Evolutionary conservation across 1,140 invertebrate species (phyloP), one percentile per base, ranked within the genome.

Genomic region (Doryteuthis pealeii): DNA sequence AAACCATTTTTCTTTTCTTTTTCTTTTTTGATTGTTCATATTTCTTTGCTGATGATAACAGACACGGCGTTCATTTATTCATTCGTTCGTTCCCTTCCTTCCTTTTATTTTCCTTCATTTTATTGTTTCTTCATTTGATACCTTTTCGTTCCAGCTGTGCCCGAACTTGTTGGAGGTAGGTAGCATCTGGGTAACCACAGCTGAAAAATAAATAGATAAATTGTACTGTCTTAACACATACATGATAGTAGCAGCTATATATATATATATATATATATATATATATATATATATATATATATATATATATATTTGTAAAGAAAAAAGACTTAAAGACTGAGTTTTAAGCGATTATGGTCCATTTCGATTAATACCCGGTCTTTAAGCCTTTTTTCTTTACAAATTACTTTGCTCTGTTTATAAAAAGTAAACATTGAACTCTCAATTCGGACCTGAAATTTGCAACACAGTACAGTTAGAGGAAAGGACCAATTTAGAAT

Each of bases 181-280:
- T 74, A 2, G 71, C 71, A 70, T 84, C 83, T 49, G 83, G 83
- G 74, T 83, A 84, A 15, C 82, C 83, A 81, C 77, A 82, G n/a
- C 83, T 84, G 73, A 26, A 80, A 77, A 22, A 74, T 10, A 31
- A 68, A 18, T 14, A 66, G 30, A 66, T 12, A 68, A 68, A 68
- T 32, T 10, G 28, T 32, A 22, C 4, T 8, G 10, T 22, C 6
- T 28, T 12, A 26, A 26, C n/a, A 66, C 30, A 66, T 14, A 66
- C 22, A 66, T 26, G 65, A 26, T 14, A 12, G 10, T 18, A 14
- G 15, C 12, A 12, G 28, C 15, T 12, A 26, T 26, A 26, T 18
- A 66, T 1, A 26, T 18, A 26, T 1, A 66, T 14, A 66, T 14
- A 26, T 31, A 22, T 10, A 12, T 14, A 31, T 14, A 66, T 26